Base-by-base conservation (phyloP, 2,888 invertebrate species). In the Drosophila robusta region DNA sequence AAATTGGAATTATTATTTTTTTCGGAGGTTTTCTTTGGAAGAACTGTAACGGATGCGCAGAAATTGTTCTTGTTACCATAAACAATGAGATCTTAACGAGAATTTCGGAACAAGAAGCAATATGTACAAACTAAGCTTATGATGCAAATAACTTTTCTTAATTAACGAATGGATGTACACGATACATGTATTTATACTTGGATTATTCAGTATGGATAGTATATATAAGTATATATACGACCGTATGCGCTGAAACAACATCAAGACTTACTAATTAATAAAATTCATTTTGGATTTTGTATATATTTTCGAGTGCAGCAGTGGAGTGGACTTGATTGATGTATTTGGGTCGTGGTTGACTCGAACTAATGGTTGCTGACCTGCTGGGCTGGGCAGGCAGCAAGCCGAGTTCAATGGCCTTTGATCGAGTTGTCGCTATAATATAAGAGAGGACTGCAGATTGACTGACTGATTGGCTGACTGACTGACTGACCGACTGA, bases 331-430 rank as follows among this genome's bases (percentile, higher is more conserved):
- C 14, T 14, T 39, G 32, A 16, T 39, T 39, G 38, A 39, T 24
- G 44, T 3, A 39, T 41, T 32, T 14, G 22, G 42, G n/a, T n/a
- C 18, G 16, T n/a, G 41, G 11, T 42, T 47, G 46, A 18, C 54
- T 79, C 77, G 81, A 82, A 86, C 81, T 86, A 56, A 60, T 45
- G 74, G 65, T 70, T 66, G 72, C 86, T 82, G 69, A 49, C 56
- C 71, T 82, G 83, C 80, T 81, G 81, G 81, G 81, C 86, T 86
- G 86, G 83, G 72, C 80, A 77, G 66, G 64, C 83, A 83, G 83
- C 86, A 70, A 72, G 83, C 72, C 61, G 52, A 82, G 81, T 82
- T 82, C 86, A 82, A 74, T 58, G 42, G 57, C 46, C 44, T 32
- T 41, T 34, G 26, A 63, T 42, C 62, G 14, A 47, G 34, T 36